Conservation (phyloP, 2,797 vertebrate species). For the Trachurus trachurus region DNA sequence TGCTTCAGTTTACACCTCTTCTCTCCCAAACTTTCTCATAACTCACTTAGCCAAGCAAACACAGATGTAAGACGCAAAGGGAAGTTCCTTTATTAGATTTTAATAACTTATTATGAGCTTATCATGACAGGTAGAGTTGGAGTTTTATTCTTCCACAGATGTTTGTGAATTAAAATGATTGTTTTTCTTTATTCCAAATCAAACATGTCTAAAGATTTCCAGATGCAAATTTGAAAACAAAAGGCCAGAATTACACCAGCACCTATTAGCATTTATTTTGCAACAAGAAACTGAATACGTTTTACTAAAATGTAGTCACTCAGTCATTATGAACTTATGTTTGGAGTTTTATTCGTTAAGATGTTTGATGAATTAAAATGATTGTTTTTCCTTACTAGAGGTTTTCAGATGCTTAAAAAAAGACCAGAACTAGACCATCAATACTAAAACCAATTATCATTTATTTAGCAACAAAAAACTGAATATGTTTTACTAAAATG, state of each 20-base stretch:
- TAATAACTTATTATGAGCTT: neutral
- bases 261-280: too few relatives aligned
- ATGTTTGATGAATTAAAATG: neutral
- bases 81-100: neutral
- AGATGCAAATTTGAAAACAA: neutral
- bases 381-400: neutral
- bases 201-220: too few relatives aligned
- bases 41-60: neutral
- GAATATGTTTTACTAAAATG: neutral
- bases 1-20: conserved; percentile 6
- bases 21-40: neutral
- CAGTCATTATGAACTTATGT: too few relatives aligned
- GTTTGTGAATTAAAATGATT: neutral
- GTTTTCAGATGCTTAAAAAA: neutral
- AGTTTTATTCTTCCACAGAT: neutral
- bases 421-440: too few relatives aligned
- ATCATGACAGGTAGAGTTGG: neutral
- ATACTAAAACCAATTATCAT: neutral
- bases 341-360: neutral
- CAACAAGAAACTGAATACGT: too few relatives aligned
- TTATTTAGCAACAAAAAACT: neutral
- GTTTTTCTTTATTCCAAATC: neutral
- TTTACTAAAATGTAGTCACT: too few relatives aligned
- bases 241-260: neutral
- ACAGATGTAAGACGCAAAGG: neutral